Evolutionary conservation across 1,140 invertebrate genomes (phyloP).

Genomic region (Pseudomyrmex concolor): DNA sequence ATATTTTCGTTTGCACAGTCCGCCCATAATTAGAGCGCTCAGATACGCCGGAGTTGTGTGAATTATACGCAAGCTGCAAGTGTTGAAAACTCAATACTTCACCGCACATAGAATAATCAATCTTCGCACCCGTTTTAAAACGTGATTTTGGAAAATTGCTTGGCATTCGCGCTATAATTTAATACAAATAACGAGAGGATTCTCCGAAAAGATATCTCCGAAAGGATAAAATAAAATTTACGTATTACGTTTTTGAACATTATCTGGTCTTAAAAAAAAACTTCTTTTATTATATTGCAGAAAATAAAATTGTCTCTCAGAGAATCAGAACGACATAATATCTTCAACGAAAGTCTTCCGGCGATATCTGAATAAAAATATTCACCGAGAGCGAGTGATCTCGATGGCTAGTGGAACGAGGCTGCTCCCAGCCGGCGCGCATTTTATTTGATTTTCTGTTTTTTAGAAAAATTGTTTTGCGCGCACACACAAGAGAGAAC

Average conservation of each 20-base stretch:
- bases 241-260: background rate
- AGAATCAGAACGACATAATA: constrained; percentile 28
- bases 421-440: constrained; percentile 34
- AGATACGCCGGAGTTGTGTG: background rate
- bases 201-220: too few relatives aligned
- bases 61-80: background rate
- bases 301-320: constrained; percentile 7
- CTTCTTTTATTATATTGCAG: background rate
- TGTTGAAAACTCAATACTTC: constrained; percentile 4
- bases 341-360: constrained; percentile 27
- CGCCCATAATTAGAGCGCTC: background rate
- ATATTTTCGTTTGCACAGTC: background rate
- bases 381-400: constrained; percentile 42
- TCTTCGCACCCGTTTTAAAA: background rate
- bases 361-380: constrained; percentile 45
- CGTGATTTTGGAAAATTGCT: background rate
- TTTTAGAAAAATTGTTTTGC: constrained; percentile 65
- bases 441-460: constrained; percentile 51
- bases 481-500: constrained; percentile 62
- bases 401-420: constrained; percentile 31
- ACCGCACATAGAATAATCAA: background rate
- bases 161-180: background rate
- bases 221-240: constrained; percentile 8
- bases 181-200: too few relatives aligned
- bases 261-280: background rate